Evolutionary conservation across 2,797 vertebrate genomes (phyloP), one percentile per base, ranked within the genome.

Genomic region (Pipistrellus kuhlii): DNA sequence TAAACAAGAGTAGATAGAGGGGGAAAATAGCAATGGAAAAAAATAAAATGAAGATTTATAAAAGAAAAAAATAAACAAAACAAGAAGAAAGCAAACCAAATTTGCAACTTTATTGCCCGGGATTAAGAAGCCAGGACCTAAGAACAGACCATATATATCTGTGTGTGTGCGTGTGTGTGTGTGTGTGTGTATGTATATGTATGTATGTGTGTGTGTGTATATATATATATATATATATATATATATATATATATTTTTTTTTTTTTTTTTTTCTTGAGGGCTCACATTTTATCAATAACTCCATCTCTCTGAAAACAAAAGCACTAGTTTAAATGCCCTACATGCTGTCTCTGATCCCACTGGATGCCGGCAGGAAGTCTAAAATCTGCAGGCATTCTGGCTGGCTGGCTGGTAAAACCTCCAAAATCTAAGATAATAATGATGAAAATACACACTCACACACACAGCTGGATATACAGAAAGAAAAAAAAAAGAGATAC

Each of bases 351-450:
- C 23, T 90, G 69, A 76, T 89, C 17, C 71, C 11, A 68, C 2
- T 80, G 38, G 25, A 64, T 84, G 20, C 53, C 57, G 53, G 14
- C 25, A 48, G 18, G 57, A 72, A 80, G 41, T 20, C 57, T 83
- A 59, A 12, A 77, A 38, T 38, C 35, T 30, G 35, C 2, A 6
- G 23, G 21, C 64, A 38, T 83, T 95, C 75, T 92, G 48, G 8
- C 6, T 69, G 13, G 38, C 15, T 69, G 32, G 23, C 8, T 86
- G 64, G 20, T 66, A 86, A 21, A 59, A 59, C 23, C 7, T 71
- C 9, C n/a, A 95, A 20, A 93, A 57, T 71, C 44, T 78, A 92
- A 95, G 66, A 87, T 73, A 82, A 32, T 85, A 77, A 66, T 51
- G 21, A 32, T 66, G 14, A 12, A 75, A 44, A 62, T 38, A 41